Percentiles rank a stretch among this genome's conserved stretches.
These are phyloP conservation scores for Adrianichthys oophorus DNA, from an alignment of 2,797 vertebrate genomes.

Conservation along the genomic window DNA sequence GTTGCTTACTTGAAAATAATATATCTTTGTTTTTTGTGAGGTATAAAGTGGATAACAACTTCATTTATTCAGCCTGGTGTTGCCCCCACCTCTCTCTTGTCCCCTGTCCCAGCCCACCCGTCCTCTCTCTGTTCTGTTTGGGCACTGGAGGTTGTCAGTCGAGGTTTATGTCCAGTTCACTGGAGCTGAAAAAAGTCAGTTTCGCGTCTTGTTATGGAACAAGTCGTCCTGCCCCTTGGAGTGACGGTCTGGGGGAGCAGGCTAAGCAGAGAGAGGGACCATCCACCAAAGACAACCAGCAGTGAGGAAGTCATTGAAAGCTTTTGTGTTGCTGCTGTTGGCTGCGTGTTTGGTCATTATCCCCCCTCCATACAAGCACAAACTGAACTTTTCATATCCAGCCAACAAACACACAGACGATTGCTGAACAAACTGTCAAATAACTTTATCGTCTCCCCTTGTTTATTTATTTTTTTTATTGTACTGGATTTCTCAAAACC, in stretches of 20 bases:
- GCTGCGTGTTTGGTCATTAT: constrained; percentile 83
- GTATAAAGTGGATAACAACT: constrained; percentile 74
- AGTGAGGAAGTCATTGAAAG: constrained; percentile 83
- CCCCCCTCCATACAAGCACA: constrained; percentile 65
- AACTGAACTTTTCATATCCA: constrained; percentile 65
- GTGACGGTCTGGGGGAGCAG: constrained; percentile 65
- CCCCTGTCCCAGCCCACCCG: constrained; percentile 65
- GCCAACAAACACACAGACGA: constrained; percentile 60
- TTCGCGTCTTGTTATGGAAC: constrained; percentile 84
- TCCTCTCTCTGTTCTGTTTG: constrained; percentile 73
- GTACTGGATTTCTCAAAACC: too few relatives aligned
- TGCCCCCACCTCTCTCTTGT: constrained; percentile 55
- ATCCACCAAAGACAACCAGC: constrained; percentile 75
- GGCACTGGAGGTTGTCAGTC: constrained; percentile 80
- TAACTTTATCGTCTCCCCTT: constrained; percentile 71
- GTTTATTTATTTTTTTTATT: background rate
- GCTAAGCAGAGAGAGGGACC: constrained; percentile 61
- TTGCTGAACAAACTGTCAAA: constrained; percentile 71
- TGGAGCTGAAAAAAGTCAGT: constrained; percentile 89
- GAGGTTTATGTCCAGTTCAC: constrained; percentile 84
- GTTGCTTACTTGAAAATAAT: constrained; percentile 11
- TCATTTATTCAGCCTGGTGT: constrained; percentile 56
- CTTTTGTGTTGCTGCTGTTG: constrained; percentile 78
- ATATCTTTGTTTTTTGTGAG: constrained; percentile 11
- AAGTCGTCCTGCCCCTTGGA: constrained; percentile 79